Evolutionary conservation across 1,140 invertebrate species (phyloP).

Genomic region (Pentalonia nigronervosa): DNA sequence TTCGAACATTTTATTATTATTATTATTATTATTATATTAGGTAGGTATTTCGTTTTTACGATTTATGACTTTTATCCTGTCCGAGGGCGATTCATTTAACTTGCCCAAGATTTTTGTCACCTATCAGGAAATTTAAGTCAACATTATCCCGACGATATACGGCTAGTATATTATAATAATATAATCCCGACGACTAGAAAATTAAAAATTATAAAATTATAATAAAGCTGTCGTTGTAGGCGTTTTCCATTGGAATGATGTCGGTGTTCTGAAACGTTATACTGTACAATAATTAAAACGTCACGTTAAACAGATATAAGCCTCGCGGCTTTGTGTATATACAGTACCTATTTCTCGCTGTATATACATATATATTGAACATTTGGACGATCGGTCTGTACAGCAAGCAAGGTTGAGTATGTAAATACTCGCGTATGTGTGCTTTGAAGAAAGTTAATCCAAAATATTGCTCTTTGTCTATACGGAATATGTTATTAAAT

Average conservation of each 20-base stretch:
- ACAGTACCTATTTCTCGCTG: background rate
- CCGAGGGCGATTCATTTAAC: background rate
- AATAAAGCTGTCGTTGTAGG: conserved; percentile 12
- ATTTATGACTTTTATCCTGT: background rate
- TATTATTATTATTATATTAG: too few species aligned
- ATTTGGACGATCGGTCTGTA: background rate
- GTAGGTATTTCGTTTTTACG: background rate
- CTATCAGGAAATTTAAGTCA: background rate
- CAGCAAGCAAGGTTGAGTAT: background rate
- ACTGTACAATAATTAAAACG: conserved; percentile 22
- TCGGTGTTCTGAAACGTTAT: background rate
- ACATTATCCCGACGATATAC: background rate
- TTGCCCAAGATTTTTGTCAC: background rate
- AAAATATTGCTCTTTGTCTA: background rate
- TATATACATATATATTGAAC: background rate
- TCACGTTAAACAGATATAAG: background rate
- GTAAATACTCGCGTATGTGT: background rate
- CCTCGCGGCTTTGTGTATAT: background rate
- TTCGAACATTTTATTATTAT: background rate
- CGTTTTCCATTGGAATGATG: background rate
- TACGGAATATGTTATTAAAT: background rate
- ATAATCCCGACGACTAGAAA: background rate
- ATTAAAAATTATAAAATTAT: conserved; percentile 5
- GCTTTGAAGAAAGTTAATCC: conserved; percentile 6
- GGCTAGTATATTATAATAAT: too few species aligned